Percentiles rank a stretch among this genome's conserved stretches.
These are phyloP conservation scores for Lutjanus argentimaculatus DNA, from an alignment of 2,797 vertebrate species.

Conservation along the genomic window DNA sequence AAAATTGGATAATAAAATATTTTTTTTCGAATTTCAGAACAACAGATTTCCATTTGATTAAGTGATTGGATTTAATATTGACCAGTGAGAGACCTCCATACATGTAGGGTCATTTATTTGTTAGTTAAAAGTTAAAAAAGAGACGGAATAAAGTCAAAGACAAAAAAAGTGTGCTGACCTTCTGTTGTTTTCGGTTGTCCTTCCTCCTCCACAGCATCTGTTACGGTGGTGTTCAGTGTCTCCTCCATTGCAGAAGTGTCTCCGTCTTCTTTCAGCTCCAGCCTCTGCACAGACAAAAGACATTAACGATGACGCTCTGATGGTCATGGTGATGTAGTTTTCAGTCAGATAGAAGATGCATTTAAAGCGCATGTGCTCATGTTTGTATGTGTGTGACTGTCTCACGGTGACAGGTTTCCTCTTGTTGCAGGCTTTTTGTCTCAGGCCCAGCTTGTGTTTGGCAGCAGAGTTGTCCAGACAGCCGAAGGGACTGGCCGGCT, in stretches of 20 bases:
- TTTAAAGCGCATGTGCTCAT: not conserved
- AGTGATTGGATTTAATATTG: not conserved
- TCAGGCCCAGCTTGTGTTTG: slow-evolving; percentile 90
- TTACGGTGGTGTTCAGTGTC: slow-evolving; percentile 23
- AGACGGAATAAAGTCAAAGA: not conserved
- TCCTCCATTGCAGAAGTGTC: slow-evolving; percentile 52
- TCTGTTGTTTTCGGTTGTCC: slow-evolving; percentile 26
- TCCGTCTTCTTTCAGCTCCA: slow-evolving; percentile 50
- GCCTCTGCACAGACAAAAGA: slow-evolving; percentile 53
- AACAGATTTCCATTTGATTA: not conserved
- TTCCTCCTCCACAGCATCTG: slow-evolving; percentile 41
- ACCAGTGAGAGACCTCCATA: not conserved
- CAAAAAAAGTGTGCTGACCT: slow-evolving; percentile 41
- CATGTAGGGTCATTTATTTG: not conserved
- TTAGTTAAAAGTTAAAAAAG: not conserved
- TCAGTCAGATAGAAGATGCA: no score
- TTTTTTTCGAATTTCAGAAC: not conserved
- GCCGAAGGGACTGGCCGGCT: slow-evolving; percentile 83
- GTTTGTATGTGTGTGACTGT: not conserved
- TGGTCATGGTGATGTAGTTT: not conserved
- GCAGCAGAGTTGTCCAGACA: slow-evolving; percentile 93
- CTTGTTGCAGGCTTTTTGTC: slow-evolving; percentile 85
- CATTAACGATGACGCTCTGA: not conserved
- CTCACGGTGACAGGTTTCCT: slow-evolving; percentile 77
- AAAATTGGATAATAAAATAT: no score